Percentiles rank a stretch among this genome's conserved stretches.
Conservation (phyloP, 2,888 invertebrate species). For the Cheilosia scutellata region DNA sequence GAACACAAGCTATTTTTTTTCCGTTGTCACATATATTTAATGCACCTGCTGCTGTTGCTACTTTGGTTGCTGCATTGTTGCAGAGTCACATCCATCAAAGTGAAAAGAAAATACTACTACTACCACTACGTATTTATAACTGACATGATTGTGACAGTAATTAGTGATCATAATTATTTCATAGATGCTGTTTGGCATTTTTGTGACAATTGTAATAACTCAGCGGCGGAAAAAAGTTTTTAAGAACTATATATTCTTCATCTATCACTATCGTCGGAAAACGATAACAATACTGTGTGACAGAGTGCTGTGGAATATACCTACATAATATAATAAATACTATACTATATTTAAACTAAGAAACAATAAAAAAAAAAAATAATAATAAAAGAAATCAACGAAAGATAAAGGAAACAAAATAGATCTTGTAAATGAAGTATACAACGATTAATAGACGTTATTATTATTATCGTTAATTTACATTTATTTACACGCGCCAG, state of each 20-base stretch:
- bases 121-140: conserved; percentile 52
- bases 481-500: conserved; percentile 73
- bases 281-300: conserved; percentile 12
- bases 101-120: conserved; percentile 71
- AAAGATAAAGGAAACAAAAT: conserved; percentile 5
- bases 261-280: conserved; percentile 82
- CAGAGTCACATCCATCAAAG: conserved; percentile 73
- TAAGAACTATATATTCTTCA: conserved; percentile 81
- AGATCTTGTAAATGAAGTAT: conserved; percentile 58
- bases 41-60: conserved; percentile 72
- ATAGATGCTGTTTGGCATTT: conserved; percentile 78
- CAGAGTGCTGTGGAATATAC: conserved; percentile 32
- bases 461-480: conserved; percentile 45
- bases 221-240: conserved; percentile 77
- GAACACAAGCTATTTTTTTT: conserved; percentile 17
- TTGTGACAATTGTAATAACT: conserved; percentile 77
- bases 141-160: conserved; percentile 77
- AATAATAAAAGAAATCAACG: not conserved
- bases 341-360: not conserved
- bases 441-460: conserved; percentile 47
- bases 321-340: not conserved
- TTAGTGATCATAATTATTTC: conserved; percentile 76
- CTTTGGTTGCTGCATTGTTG: conserved; percentile 72
- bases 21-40: conserved; percentile 65
- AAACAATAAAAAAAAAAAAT: conserved; percentile 11